Conservation (phyloP, 2,797 vertebrate species). For the Bradypodion ventrale region DNA sequence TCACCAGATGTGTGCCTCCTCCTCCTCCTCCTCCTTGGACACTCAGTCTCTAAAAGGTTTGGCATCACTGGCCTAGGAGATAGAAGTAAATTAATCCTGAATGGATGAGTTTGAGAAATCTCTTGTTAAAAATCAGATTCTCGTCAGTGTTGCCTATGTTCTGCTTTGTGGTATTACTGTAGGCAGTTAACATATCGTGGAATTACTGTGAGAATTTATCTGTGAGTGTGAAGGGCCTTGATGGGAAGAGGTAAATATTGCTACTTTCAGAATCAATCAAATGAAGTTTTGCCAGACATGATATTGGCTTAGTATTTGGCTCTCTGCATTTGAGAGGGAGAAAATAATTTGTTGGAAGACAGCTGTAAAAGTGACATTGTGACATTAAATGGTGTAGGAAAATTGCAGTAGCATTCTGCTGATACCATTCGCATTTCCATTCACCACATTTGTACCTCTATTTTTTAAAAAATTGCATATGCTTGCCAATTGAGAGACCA, state of each 20-base stretch:
- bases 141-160: background rate
- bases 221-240: background rate
- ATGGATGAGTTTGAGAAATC: background rate
- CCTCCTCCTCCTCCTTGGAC: no score
- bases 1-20: no score
- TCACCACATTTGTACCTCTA: no score
- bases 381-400: background rate
- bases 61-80: background rate
- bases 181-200: background rate
- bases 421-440: no score
- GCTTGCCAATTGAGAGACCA: no score
- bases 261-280: constrained; percentile 19
- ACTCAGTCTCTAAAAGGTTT: no score
- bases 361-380: background rate
- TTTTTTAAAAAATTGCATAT: background rate
- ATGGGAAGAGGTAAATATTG: constrained; percentile 5
- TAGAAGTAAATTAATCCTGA: background rate
- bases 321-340: background rate
- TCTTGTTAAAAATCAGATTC: constrained; percentile 9
- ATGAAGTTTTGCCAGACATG: background rate
- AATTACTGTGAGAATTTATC: constrained; percentile 17
- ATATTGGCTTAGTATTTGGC: background rate
- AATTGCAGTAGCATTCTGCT: background rate
- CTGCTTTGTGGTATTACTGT: background rate
- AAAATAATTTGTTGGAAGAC: background rate